Base-by-base conservation (phyloP, 2,797 vertebrate genomes). In the Falco concolor region DNA sequence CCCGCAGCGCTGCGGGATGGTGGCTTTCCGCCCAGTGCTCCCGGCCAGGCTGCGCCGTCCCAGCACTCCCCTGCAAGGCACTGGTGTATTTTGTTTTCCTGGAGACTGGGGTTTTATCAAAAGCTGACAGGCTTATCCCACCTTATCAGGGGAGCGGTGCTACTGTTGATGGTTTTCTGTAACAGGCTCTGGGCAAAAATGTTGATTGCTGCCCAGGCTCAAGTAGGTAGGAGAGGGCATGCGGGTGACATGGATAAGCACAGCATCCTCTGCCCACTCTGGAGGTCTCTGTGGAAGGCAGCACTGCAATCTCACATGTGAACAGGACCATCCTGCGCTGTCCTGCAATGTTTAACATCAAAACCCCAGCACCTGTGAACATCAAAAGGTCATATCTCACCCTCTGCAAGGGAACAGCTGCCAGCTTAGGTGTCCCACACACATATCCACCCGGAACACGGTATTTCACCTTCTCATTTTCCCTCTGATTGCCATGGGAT, bases 81-180 rank as follows among this genome's bases (percentile, higher is more conserved):
- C 32, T 7, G 52, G 1, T 44, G 23, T 12, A 4, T 50, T 87
- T 83, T 88, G 56, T 90, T 94, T 92, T 89, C 77, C 78, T 80
- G 78, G 20, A 93, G 85, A 87, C 2, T 57, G 85, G 32, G 36
- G 11, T 22, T 82, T 95, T 96, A 94, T 95, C 94, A 59, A 65
- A 94, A 90, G 74, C 70, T 95, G 91, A 89, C 91, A 93, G 90
- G 45, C 13, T 95, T 94, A 94, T 95, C 90, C 93, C 4, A 1
- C 72, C 83, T 95, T 94, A 96, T 95, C 96, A 87, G 91, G 38
- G n/a, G 27, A 87, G 74, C 50, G 28, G 53, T 34, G 90, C 94
- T 96, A 93, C 96, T 68, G 89, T 84, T 61, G 91, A 89, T 83
- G 86, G 79, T 52, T 56, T 68, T 87, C 59, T 80, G 56, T 40